These are phyloP conservation scores for Streptopelia turtur DNA, from an alignment of 2,797 vertebrate genomes.

Conservation along the genomic window DNA sequence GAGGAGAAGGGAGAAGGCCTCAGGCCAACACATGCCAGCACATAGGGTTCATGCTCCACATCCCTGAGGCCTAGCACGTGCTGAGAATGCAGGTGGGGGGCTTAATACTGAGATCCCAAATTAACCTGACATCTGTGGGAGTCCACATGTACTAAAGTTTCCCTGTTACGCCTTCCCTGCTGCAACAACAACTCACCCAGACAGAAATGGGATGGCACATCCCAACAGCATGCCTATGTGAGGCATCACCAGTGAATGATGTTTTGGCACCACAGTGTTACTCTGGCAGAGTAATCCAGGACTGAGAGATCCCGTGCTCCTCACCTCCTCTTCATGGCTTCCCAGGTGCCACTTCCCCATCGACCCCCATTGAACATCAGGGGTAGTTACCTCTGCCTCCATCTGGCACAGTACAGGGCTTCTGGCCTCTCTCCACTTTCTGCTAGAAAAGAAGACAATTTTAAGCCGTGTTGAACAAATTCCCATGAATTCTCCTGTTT, in stretches of 20 bases:
- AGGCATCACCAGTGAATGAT: not conserved
- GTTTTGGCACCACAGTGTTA: not conserved
- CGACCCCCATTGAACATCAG: rapidly evolving
- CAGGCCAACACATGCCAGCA: not conserved
- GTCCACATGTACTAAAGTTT: not conserved
- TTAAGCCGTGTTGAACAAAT: not conserved
- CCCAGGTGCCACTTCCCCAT: rapidly evolving
- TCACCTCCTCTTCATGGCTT: not conserved
- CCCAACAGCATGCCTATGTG: not conserved
- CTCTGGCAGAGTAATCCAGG: not conserved
- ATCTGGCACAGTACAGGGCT: too few species aligned
- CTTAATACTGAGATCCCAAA: not conserved
- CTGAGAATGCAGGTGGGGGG: not conserved
- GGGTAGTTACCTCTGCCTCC: too few species aligned
- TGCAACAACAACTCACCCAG: not conserved
- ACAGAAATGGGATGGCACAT: not conserved
- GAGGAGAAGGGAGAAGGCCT: not conserved
- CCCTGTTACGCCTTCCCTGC: not conserved
- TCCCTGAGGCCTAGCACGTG: not conserved
- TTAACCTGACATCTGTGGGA: not conserved
- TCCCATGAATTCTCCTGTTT: not conserved
- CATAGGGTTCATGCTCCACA: not conserved
- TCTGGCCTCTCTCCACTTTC: not conserved
- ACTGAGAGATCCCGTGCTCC: not conserved
- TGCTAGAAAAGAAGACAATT: not conserved